Evolutionary conservation across 2,797 vertebrate genomes (phyloP), one percentile per base, ranked within the genome.

Genomic region (Galaxias olidus): DNA sequence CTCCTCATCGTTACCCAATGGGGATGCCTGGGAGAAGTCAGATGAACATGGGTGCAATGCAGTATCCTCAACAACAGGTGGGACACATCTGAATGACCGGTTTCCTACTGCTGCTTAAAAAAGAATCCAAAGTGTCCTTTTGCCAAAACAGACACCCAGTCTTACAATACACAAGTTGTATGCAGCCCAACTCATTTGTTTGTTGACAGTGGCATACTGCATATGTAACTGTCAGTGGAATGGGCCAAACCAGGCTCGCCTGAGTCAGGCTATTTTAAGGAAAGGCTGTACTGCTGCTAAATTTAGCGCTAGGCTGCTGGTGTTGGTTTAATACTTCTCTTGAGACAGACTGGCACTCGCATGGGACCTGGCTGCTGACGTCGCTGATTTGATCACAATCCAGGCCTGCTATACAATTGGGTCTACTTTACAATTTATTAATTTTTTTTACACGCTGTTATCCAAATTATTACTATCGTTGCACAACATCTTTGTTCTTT

Each of bases 41-140:
- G 0, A 90, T 94, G 73, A 85, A 87, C 73, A 91, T 97, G 90
- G 94, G 79, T 68, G 94, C 92, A 81, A 89, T 97, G 92, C 96
- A 96, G 87, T 97, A 95, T 87, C 90, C 94, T 57, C 95, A 96
- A 81, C 94, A 95, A 86, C 96, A 98, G 95, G 96, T 97, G 88
- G 64, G 71, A 50, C 9, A 51, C 12, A 19, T 12, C 20, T 54
- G 44, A 40, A 30, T 30, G 30, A 30, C 30, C 30, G 2, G 30
- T 30, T 30, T 30, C 30, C 30, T 30, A 30, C 30, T 30, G 30
- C 30, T 30, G 30, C 30, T 30, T 30, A 6, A 50, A 30, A 61
- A 14, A n/a, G 15, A 15, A 15, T 14, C 30, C 14, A 19, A 47
- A 47, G 44, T 59, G 4, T 17, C 4, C 18, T 17, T 18, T 19